Evolutionary conservation across 2,113 vertebrate genomes (phyloP).

Genomic region (Nematolebias whitei): DNA sequence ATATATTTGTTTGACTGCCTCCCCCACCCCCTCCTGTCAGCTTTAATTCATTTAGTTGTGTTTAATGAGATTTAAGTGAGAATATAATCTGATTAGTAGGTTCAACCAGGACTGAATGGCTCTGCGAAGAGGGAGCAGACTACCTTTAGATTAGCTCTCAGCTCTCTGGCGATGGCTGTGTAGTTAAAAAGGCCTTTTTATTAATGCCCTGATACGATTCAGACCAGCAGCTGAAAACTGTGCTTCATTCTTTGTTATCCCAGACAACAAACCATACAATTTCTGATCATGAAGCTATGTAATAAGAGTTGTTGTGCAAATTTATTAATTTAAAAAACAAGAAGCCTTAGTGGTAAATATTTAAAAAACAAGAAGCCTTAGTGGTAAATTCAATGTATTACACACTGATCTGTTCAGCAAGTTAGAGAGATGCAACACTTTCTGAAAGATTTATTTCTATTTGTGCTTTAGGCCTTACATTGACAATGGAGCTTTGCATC

Average conservation of each 20-base stretch:
- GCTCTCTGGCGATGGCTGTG: constrained; percentile 20
- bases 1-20: constrained; percentile 17
- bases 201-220: constrained; percentile 52
- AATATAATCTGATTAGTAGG: constrained; percentile 58
- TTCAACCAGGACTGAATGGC: constrained; percentile 32
- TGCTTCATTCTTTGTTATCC: neutral
- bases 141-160: constrained; percentile 35
- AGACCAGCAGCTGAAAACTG: constrained; percentile 34
- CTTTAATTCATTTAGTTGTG: constrained; percentile 54
- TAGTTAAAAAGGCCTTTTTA: constrained; percentile 57
- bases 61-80: constrained; percentile 65
- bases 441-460: too few relatives aligned
- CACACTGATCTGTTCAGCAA: too few relatives aligned
- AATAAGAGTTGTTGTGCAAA: neutral
- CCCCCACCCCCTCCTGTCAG: constrained; percentile 22
- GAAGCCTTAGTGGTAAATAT: neutral
- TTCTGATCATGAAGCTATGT: too few relatives aligned
- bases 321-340: neutral
- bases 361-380: too few relatives aligned
- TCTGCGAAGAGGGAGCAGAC: constrained; percentile 34
- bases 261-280: neutral
- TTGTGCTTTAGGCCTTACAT: too few relatives aligned
- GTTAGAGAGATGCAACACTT: too few relatives aligned
- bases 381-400: too few relatives aligned
- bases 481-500: too few relatives aligned